Conservation (phyloP, 2,797 vertebrate species). For the Phataginus tetradactyla region DNA sequence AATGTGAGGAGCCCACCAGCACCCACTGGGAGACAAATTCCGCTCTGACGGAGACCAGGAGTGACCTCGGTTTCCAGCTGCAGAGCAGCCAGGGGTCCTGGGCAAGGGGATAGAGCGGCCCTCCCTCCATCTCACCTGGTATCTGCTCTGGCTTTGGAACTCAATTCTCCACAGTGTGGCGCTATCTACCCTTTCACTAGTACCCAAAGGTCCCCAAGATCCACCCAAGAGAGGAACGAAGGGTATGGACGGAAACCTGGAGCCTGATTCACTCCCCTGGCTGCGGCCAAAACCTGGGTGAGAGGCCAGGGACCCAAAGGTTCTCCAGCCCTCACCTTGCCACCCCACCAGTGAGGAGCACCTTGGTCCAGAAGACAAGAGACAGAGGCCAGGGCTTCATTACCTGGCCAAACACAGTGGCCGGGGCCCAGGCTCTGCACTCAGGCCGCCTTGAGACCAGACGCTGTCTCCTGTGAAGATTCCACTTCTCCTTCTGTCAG, state of each 20-base stretch:
- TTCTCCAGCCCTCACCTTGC: not conserved
- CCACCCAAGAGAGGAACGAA: not conserved
- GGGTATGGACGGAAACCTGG: not conserved
- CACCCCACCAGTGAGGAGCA: too few species aligned
- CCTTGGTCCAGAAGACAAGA: not conserved
- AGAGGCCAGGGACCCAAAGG: not conserved
- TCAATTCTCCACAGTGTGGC: not conserved
- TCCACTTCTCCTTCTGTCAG: not conserved
- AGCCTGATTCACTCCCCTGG: not conserved
- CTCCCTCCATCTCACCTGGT: not conserved
- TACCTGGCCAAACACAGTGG: not conserved
- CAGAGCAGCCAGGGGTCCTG: not conserved
- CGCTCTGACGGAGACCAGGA: not conserved
- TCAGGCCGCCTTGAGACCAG: not conserved
- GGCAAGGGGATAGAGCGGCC: not conserved
- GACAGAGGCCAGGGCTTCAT: rapidly evolving
- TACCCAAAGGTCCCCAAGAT: not conserved
- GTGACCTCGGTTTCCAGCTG: not conserved
- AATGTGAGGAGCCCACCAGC: not conserved
- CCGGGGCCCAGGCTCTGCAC: not conserved
- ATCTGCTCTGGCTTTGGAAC: not conserved
- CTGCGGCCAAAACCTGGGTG: not conserved
- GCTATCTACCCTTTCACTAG: not conserved
- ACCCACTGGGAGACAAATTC: not conserved
- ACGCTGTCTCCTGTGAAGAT: not conserved